These are phyloP conservation scores for Lagocephalus sceleratus DNA, from an alignment of 2,797 vertebrate species.

Conservation along the genomic window DNA sequence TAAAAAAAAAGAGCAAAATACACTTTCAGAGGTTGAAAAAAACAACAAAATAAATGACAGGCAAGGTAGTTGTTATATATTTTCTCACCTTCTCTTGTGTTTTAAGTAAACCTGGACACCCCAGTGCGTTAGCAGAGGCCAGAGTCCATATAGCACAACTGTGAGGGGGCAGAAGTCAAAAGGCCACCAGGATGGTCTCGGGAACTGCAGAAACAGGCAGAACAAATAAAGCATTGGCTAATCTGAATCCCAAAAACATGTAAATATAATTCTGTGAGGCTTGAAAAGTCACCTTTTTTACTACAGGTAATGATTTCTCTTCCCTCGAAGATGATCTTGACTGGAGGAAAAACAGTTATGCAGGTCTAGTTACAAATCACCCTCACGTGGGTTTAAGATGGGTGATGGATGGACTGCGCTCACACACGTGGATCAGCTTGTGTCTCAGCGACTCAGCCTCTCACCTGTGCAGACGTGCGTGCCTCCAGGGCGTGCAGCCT, in stretches of 20 bases:
- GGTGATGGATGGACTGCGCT: too few relatives aligned
- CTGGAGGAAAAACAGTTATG: conserved; percentile 62
- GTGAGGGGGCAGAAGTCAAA: conserved; percentile 82
- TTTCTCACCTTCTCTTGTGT: conserved; percentile 83
- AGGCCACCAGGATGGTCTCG: conserved; percentile 88
- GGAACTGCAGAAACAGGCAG: conserved; percentile 54
- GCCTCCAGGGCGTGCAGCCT: conserved; percentile 84
- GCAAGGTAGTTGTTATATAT: neutral
- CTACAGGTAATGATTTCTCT: conserved; percentile 53
- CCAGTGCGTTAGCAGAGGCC: conserved; percentile 90
- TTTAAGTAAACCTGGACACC: conserved; percentile 86
- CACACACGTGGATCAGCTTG: neutral
- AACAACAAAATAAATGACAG: neutral
- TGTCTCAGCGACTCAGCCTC: neutral
- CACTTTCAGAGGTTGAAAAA: conserved; percentile 4
- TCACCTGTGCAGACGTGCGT: conserved; percentile 81
- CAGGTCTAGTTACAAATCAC: too few relatives aligned
- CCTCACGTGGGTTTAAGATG: too few relatives aligned
- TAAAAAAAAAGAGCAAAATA: conserved; percentile 8
- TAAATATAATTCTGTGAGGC: conserved; percentile 4
- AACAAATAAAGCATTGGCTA: neutral
- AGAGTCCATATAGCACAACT: conserved; percentile 80
- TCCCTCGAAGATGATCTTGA: conserved; percentile 74
- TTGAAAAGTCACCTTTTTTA: conserved; percentile 63
- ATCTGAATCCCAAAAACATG: neutral